Evolutionary conservation across 1,140 invertebrate genomes (phyloP).

Genomic region (Pemphigus obesinymphae): DNA sequence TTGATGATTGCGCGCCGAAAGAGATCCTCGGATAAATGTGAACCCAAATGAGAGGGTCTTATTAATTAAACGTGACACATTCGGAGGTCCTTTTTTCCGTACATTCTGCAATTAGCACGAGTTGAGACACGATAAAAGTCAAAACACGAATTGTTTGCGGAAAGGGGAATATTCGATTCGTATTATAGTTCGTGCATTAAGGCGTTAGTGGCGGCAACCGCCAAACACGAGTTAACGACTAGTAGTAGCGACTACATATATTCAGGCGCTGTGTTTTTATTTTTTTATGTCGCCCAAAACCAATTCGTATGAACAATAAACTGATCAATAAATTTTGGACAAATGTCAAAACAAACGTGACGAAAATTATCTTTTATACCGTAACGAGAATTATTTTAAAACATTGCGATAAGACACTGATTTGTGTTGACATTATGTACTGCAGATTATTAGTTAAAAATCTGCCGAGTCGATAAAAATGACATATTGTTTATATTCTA

Average conservation of each 20-base stretch:
- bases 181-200: neutral
- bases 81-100: constrained; percentile 2
- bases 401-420: too few relatives aligned
- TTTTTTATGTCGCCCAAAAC: too few relatives aligned
- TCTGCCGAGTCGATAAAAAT: too few relatives aligned
- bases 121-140: constrained; percentile 25
- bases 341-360: too few relatives aligned
- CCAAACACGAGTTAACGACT: neutral
- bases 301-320: too few relatives aligned
- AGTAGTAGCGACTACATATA: neutral
- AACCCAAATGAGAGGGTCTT: neutral
- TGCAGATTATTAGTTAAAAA: too few relatives aligned
- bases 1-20: constrained; percentile 15
- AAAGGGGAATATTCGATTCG: neutral
- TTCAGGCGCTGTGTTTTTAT: neutral
- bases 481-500: too few relatives aligned
- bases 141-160: neutral
- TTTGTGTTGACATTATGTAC: too few relatives aligned
- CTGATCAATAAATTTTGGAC: too few relatives aligned
- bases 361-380: too few relatives aligned
- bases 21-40: neutral
- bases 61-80: constrained; percentile 40
- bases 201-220: constrained; percentile 6
- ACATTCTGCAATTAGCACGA: constrained; percentile 2
- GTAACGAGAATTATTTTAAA: too few relatives aligned